Percentiles rank a stretch among this genome's conserved stretches.
Conservation (phyloP, 92 coral and sea anemone genomes). For the Epizoanthus illoricatus region DNA sequence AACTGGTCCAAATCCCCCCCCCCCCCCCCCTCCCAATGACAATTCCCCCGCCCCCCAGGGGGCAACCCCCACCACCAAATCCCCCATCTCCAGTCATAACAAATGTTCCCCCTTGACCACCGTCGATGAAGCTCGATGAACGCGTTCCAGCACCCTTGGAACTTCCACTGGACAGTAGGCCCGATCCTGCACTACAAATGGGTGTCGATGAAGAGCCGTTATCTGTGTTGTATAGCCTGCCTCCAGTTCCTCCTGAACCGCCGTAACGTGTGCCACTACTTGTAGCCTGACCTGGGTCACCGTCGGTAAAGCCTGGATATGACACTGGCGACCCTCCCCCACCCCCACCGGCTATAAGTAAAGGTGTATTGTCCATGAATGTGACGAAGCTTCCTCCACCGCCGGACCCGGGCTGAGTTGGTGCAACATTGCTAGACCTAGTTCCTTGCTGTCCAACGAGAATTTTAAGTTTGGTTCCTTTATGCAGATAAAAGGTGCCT, state of each 20-base stretch:
- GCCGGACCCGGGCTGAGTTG: slow-evolving; percentile 68
- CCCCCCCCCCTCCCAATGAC: no score
- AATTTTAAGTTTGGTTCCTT: slow-evolving; percentile 56
- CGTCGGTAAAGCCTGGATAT: slow-evolving; percentile 41
- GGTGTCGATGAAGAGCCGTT: slow-evolving; percentile 20
- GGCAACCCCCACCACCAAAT: slow-evolving; percentile 98
- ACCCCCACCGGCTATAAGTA: slow-evolving; percentile 84
- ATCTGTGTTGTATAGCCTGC: slow-evolving; percentile 38
- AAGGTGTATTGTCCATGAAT: slow-evolving; percentile 50
- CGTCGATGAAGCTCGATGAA: slow-evolving; percentile 53
- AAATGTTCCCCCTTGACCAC: slow-evolving; percentile 54
- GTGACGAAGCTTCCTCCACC: slow-evolving; percentile 89
- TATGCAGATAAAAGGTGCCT: slow-evolving; percentile 55
- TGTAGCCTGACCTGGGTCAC: slow-evolving; percentile 80
- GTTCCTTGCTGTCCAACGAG: slow-evolving; percentile 80
- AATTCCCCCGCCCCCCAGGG: no score
- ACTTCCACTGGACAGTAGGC: slow-evolving; percentile 58
- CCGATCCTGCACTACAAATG: slow-evolving; percentile 66
- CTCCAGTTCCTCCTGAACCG: slow-evolving; percentile 61
- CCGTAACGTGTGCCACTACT: slow-evolving; percentile 65
- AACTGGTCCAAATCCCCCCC: no score
- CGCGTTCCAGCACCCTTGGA: neutral
- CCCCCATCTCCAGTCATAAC: slow-evolving; percentile 63
- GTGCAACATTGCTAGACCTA: neutral
- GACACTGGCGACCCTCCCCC: slow-evolving; percentile 72